Conservation (phyloP, 2,797 vertebrate genomes). For the Lepidocolaptes lacrymiger region DNA sequence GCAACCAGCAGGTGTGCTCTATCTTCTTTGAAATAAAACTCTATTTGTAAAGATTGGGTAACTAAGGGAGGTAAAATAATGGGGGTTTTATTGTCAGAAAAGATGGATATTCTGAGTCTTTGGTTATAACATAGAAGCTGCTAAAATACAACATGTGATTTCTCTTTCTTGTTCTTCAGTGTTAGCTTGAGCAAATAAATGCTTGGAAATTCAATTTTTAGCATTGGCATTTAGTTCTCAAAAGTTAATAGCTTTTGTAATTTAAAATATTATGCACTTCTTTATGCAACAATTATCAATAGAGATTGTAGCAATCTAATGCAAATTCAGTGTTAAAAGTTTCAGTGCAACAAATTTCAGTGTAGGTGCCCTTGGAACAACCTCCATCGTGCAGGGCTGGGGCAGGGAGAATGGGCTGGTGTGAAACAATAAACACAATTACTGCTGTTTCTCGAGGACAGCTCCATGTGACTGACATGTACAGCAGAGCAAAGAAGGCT, state of each 20-base stretch:
- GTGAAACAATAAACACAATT: not conserved
- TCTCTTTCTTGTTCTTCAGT: not conserved
- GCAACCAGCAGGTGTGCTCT: not conserved
- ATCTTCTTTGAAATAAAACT: not conserved
- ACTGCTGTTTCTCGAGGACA: not conserved
- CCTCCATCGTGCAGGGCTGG: not conserved
- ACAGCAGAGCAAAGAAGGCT: conserved; percentile 1
- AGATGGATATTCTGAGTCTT: not conserved
- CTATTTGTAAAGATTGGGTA: not conserved
- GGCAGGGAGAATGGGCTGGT: not conserved
- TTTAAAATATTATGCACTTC: not conserved
- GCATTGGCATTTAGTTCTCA: not conserved
- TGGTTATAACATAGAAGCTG: not conserved
- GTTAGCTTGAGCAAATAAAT: not conserved
- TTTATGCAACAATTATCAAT: not conserved
- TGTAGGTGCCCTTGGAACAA: not conserved
- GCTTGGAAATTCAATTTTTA: not conserved
- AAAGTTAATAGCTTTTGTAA: not conserved
- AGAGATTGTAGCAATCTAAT: not conserved
- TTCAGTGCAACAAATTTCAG: not conserved
- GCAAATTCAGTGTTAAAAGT: not conserved
- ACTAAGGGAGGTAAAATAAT: not conserved
- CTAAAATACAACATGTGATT: accelerated
- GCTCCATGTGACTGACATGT: not conserved
- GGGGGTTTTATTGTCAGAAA: not conserved